Evolutionary conservation across 1,140 invertebrate species (phyloP), one percentile per base, ranked within the genome.

Genomic region (Trichogramma pretiosum): DNA sequence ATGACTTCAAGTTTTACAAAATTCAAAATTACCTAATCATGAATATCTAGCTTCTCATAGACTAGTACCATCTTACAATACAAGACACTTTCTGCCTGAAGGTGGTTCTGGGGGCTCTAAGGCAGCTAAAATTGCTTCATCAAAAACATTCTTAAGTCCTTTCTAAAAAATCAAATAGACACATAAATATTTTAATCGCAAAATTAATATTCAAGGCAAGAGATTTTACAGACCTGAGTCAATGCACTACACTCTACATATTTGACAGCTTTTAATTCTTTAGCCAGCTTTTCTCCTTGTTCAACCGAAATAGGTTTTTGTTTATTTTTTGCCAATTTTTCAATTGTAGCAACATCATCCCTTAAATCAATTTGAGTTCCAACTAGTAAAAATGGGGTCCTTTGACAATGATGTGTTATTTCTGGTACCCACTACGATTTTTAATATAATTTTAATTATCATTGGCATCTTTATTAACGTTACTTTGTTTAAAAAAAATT

Each of bases 141-240:
- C 96, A 71, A 99, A 99, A 3, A 99, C 96, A 73, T 98, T 98
- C 76, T 99, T 99, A 60, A 99, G 73, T 55, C 96, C 96, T 87
- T 98, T 98, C 87, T 97, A 80, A 26, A 54, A 58, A 41, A 11
- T 40, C 16, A 48, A 51, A 48, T 13, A 34, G 5, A 7, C 11
- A 11, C n/a, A 46, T 24, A 35, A n/a, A 8, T 21, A n/a, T 18
- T 32, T 10, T n/a, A 21, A 14, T 8, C 46, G 5, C 11, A 28
- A 7, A 28, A 11, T 13, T 18, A 13, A 33, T 11, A 16, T n/a
- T 30, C 38, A 26, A 41, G 5, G 11, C 28, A 38, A 13, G 21
- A 35, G 17, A 14, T 22, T 19, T 2, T 32, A 14, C 18, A 39
- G 69, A 91, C 88, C 79, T 94, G 92, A 63, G 94, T 98, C 24